These are phyloP conservation scores for Hydractinia echinata DNA, from an alignment of 30 jellyfish, hydroid and myxozoan genomes.

Conservation along the genomic window DNA sequence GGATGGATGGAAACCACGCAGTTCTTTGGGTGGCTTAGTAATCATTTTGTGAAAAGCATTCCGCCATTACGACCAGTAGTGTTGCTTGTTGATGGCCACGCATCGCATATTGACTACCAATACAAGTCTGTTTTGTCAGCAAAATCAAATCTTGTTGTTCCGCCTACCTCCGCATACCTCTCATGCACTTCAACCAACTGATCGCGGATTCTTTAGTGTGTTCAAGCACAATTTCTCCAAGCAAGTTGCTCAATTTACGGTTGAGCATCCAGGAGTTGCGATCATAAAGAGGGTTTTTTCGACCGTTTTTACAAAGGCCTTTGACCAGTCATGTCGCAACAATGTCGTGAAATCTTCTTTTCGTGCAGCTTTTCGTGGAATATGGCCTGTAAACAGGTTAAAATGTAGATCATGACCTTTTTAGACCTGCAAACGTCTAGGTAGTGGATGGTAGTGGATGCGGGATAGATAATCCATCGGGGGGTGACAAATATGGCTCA, in stretches of 20 bases:
- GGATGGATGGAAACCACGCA: constrained; percentile 51
- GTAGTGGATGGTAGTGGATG: too few species aligned
- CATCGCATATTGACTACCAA: constrained; percentile 42
- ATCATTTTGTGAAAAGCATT: constrained; percentile 26
- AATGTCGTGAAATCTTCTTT: too few species aligned
- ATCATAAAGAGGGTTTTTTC: too few species aligned
- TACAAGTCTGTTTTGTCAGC: constrained; percentile 28
- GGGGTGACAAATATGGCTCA: too few species aligned
- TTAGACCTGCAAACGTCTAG: too few species aligned
- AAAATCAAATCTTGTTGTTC: constrained; percentile 32
- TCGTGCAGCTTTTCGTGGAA: too few species aligned
- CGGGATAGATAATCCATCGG: too few species aligned
- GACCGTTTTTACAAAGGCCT: too few species aligned
- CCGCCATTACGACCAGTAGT: constrained; percentile 45
- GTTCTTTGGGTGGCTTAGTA: constrained; percentile 39
- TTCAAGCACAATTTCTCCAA: constrained; percentile 31
- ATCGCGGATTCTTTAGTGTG: constrained; percentile 31
- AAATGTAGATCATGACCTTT: too few species aligned
- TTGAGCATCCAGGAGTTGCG: constrained; percentile 44
- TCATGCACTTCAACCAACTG: constrained; percentile 46
- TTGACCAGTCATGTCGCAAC: too few species aligned
- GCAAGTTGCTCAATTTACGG: constrained; percentile 27
- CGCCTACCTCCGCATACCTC: constrained; percentile 47
- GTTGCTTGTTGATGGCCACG: constrained; percentile 42
- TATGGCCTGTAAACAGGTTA: too few species aligned